Conservation (phyloP, 1,140 invertebrate species). For the Caerostris extrusa region DNA sequence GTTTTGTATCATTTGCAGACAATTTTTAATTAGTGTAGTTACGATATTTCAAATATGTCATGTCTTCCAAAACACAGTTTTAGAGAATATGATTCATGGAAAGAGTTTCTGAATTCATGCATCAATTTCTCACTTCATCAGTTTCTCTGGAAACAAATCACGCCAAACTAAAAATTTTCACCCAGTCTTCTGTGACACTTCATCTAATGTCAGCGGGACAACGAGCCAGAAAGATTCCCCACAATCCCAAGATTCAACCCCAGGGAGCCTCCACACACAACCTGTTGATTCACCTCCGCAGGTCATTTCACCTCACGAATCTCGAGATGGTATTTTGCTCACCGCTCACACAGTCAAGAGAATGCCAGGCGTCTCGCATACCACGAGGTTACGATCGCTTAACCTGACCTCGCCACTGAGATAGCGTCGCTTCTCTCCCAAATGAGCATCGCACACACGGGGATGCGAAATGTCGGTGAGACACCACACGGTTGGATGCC, state of each 20-base stretch:
- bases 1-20: no score
- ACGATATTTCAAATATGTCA: no score
- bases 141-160: background rate
- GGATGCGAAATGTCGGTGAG: background rate
- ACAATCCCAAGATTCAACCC: background rate
- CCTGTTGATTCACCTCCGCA: slow-evolving; percentile 60
- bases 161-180: no score
- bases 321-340: background rate
- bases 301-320: slow-evolving; percentile 54
- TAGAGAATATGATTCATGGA: no score
- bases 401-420: slow-evolving; percentile 34
- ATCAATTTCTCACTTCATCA: background rate
- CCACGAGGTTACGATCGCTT: slow-evolving; percentile 46
- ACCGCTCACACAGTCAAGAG: background rate
- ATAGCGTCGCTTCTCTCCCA: no score
- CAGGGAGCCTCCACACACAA: background rate
- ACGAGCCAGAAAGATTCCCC: background rate
- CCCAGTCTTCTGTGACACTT: background rate
- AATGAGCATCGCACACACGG: background rate
- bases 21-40: no score
- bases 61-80: no score
- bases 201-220: background rate
- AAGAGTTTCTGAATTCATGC: no score
- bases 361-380: slow-evolving; percentile 7
- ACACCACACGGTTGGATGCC: background rate